These are phyloP conservation scores for Triplophysa rosa DNA, from an alignment of 2,113 vertebrate genomes.

Conservation along the genomic window DNA sequence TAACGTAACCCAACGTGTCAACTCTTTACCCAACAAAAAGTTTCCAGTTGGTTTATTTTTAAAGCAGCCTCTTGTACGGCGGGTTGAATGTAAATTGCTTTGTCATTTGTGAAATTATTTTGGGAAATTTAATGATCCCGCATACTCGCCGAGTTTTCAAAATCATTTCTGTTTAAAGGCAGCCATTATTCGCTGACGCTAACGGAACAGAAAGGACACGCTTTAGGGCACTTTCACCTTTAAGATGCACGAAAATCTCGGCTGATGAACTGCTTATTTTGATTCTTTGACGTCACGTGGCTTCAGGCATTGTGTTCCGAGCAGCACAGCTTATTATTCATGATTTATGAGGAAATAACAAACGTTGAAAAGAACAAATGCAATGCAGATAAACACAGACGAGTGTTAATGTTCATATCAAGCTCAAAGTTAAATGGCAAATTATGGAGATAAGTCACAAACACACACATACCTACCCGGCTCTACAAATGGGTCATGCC, in stretches of 20 bases:
- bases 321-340: neutral
- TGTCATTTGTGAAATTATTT: neutral
- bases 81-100: neutral
- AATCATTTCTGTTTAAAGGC: neutral
- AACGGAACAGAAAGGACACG: neutral
- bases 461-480: neutral
- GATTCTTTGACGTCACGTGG: neutral
- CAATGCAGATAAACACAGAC: neutral
- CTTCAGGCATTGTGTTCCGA: neutral
- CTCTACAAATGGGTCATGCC: no score
- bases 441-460: neutral
- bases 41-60: neutral
- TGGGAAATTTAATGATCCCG: slow-evolving; percentile 8
- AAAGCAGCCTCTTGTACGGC: neutral
- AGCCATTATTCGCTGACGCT: neutral
- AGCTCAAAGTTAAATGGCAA: neutral
- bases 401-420: neutral
- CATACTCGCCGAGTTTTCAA: neutral
- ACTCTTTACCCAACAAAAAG: neutral
- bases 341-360: neutral
- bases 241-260: slow-evolving; percentile 27
- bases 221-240: neutral
- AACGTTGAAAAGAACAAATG: neutral
- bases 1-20: neutral
- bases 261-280: slow-evolving; percentile 32